A percentile compares a stretch with the other conserved stretches of the same genome.
Conservation (phyloP, 2,888 invertebrate genomes). For the Chalcis sispes region DNA sequence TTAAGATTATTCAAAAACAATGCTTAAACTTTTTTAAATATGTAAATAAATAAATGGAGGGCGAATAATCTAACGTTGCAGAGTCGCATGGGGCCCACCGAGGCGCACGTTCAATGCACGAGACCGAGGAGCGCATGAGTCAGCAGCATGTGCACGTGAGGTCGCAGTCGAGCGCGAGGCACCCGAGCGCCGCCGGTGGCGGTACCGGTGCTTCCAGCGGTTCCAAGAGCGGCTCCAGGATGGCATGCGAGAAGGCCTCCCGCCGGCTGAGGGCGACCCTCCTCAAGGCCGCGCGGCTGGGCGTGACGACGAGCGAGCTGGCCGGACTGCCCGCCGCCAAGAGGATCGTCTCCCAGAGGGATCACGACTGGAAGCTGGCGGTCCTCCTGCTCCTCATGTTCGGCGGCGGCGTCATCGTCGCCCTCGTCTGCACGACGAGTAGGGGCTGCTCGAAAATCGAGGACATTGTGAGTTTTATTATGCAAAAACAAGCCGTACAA, state of each 20-base stretch:
- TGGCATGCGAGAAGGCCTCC: conserved; percentile 73
- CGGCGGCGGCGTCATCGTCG: conserved; percentile 72
- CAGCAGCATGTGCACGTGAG: conserved; percentile 60
- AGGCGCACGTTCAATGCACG: conserved; percentile 55
- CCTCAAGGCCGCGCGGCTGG: conserved; percentile 71
- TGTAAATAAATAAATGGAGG: no score
- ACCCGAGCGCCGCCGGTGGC: background rate
- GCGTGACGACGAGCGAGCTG: conserved; percentile 69
- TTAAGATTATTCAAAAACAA: no score
- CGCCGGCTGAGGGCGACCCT: conserved; percentile 69
- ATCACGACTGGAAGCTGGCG: conserved; percentile 73
- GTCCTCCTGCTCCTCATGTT: conserved; percentile 72
- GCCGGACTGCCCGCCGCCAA: conserved; percentile 69
- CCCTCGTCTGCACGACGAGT: conserved; percentile 71
- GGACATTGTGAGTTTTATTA: conserved; percentile 71
- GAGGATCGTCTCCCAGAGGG: conserved; percentile 70
- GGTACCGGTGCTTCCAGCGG: conserved; percentile 40
- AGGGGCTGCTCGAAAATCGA: conserved; percentile 73
- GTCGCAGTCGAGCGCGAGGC: conserved; percentile 44
- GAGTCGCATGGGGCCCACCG: conserved; percentile 50
- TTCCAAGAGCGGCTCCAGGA: conserved; percentile 71
- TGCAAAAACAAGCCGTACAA: no score
- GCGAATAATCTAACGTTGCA: no score
- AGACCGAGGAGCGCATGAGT: conserved; percentile 57
- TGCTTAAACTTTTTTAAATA: no score